Evolutionary conservation across 2,797 vertebrate genomes (phyloP), one percentile per base, ranked within the genome.

Genomic region (Myotis daubentonii): DNA sequence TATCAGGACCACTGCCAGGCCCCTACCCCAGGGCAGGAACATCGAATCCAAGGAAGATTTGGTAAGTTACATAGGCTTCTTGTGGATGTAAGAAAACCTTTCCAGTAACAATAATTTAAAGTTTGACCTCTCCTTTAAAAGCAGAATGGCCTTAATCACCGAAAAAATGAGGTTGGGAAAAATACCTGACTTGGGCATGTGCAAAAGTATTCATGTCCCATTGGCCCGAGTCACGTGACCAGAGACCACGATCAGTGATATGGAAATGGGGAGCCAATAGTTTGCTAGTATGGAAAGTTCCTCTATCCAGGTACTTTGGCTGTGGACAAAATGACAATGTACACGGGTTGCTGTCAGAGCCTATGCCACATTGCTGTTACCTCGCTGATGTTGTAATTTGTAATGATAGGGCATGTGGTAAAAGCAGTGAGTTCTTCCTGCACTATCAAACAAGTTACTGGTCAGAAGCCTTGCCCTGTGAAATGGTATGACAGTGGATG

Each of bases 11-110:
- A 13, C 30, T 91, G 17, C 72, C 30, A 83, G 44, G 47, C 74
- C 36, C 30, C 65, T 92, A 36, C 60, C 78, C 55, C 20, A 20
- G 16, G 66, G 16, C 44, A 68, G 33, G 12, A 68, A 93, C 79
- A 49, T n/a, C 38, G 57, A 94, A 66, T 94, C 15, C 44, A 65
- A 80, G 62, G 22, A 25, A 95, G 62, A 94, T 55, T 44, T 71
- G 82, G n/a, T 76, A 91, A 84, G 70, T 57, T 79, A 65, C 33
- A 10, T 13, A 82, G 23, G 47, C 16, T 44, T 80, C 33, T 51
- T 68, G 62, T 51, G 41, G 60, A 70, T 51, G 3, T n/a, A 51
- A 93, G 16, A 72, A 51, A 70, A 82, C 62, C 6, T 44, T 70
- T 87, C 74, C 8, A 60, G 4, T 36, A 60, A 60, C 6, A 76